Percentiles rank a stretch among this genome's conserved stretches.
These are phyloP conservation scores for Sandelia bainsii DNA, from an alignment of 2,797 vertebrate genomes.

Conservation along the genomic window DNA sequence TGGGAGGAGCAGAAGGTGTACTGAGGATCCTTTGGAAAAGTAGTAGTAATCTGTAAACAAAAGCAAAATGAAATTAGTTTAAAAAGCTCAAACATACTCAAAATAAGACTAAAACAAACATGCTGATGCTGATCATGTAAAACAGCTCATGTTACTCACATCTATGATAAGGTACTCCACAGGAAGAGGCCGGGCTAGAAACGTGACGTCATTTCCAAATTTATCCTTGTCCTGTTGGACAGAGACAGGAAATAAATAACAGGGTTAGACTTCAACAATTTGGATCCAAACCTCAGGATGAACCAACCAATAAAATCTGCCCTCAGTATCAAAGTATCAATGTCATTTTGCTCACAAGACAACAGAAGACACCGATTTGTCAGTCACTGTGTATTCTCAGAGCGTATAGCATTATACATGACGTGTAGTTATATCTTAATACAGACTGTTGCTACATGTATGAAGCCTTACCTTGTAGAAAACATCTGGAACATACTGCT, in stretches of 20 bases:
- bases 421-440: accelerated
- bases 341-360: background rate
- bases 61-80: background rate
- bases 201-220: conserved; percentile 98
- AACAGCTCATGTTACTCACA: conserved; percentile 83
- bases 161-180: conserved; percentile 99
- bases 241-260: background rate
- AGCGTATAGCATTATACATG: too few species aligned
- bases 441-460: accelerated
- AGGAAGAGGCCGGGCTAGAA: conserved; percentile 95
- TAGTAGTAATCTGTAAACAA: conserved; percentile 91
- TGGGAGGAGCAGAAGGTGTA: conserved; percentile 95
- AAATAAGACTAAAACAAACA: background rate
- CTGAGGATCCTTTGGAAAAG: conserved; percentile 98
- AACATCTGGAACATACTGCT: conserved; percentile 98
- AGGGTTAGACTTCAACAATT: background rate
- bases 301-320: background rate
- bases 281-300: background rate
- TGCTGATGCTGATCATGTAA: background rate
- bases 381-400: background rate
- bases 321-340: background rate
- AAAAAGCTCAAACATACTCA: background rate
- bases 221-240: conserved; percentile 93
- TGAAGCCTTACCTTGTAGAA: conserved; percentile 92
- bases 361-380: too few species aligned